phyloP scores from a whole-genome alignment of 2,888 invertebrate species.

The Heteromyza rotundicornis region DNA sequence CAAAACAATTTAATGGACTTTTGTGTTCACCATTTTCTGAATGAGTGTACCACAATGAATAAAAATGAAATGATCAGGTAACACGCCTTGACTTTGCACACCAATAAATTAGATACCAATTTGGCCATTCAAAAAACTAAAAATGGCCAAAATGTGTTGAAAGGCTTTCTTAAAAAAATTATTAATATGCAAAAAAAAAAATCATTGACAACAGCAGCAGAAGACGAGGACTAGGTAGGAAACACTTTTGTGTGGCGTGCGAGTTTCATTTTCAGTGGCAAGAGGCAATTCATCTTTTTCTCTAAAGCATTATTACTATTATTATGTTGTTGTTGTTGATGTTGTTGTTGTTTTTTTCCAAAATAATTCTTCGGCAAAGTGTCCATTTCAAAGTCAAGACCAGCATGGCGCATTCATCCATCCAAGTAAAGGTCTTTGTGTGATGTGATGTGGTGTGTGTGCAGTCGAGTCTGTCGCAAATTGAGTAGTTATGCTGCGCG shows the following conservation, averaged over 20 bases:
- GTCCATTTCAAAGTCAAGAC: constrained; percentile 3
- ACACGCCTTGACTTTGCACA: too few relatives aligned
- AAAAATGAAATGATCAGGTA: too few relatives aligned
- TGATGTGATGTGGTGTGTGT: too few relatives aligned
- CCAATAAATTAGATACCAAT: too few relatives aligned
- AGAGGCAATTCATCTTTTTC: constrained; percentile 49
- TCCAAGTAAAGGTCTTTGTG: not conserved
- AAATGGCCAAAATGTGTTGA: not conserved
- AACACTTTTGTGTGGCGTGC: constrained; percentile 46
- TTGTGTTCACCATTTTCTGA: too few relatives aligned
- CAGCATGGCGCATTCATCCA: not conserved
- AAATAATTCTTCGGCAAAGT: not conserved
- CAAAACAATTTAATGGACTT: too few relatives aligned
- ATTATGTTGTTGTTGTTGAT: not conserved
- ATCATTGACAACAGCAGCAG: too few relatives aligned
- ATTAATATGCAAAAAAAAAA: too few relatives aligned
- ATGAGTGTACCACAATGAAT: too few relatives aligned
- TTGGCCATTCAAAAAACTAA: not conserved
- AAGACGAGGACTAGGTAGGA: too few relatives aligned
- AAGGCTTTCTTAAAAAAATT: too few relatives aligned
- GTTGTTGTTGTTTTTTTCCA: not conserved
- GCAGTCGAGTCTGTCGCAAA: not conserved
- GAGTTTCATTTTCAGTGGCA: constrained; percentile 54
- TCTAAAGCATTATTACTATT: not conserved
- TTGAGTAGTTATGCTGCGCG: not conserved